A percentile compares a stretch with the other conserved stretches of the same genome.
Evolutionary conservation across 1,140 invertebrate genomes (phyloP).

Genomic region (Brachionus rubens): DNA sequence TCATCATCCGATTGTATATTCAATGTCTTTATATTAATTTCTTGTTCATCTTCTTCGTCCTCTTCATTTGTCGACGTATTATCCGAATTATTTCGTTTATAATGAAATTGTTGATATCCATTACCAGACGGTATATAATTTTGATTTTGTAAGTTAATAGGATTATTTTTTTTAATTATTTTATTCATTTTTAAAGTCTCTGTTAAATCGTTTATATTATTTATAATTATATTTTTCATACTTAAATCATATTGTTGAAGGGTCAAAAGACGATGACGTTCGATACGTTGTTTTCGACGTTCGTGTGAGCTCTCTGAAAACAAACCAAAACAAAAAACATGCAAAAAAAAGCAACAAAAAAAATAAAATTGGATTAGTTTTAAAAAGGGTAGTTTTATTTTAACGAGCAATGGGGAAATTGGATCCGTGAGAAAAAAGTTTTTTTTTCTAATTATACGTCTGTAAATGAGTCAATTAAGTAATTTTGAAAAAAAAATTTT

Average conservation of each 20-base stretch:
- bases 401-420: too few species aligned
- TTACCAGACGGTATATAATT: too few species aligned
- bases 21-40: constrained; percentile 6
- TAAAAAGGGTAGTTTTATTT: too few species aligned
- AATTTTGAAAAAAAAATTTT: too few species aligned
- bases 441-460: too few species aligned
- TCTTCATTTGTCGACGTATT: not conserved
- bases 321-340: constrained; percentile 23
- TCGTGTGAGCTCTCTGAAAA: constrained; percentile 31
- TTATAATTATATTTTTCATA: constrained; percentile 45
- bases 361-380: not conserved
- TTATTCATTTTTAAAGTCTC: constrained; percentile 32
- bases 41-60: constrained; percentile 5
- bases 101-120: too few species aligned
- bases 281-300: constrained; percentile 42
- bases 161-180: not conserved
- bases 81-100: not conserved
- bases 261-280: constrained; percentile 22
- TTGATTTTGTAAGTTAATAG: not conserved
- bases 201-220: constrained; percentile 43
- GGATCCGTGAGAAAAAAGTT: too few species aligned
- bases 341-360: not conserved
- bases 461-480: too few species aligned
- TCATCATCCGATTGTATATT: not conserved
- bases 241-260: constrained; percentile 45